Evolutionary conservation across 2,797 vertebrate genomes (phyloP), one percentile per base, ranked within the genome.

Genomic region (Amphiprion clarkii): DNA sequence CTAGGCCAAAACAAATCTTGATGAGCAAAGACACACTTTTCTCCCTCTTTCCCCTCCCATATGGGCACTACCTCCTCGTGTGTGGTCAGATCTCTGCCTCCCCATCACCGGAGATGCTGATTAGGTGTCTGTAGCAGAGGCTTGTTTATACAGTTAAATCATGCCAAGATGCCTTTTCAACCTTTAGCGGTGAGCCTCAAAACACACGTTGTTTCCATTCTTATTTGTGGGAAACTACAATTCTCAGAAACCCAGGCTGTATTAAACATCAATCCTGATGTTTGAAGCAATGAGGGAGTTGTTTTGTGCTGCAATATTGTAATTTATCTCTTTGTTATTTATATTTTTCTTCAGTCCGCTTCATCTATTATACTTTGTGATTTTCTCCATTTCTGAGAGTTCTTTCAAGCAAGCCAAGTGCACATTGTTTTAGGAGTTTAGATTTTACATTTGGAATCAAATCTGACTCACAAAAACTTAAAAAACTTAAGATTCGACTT

Each of bases 1-100:
- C 76, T 60, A 19, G 93, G 93, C 93, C 92, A 93, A 92, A 94
- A 93, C 87, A 92, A 85, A 89, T 67, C 84, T 89, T 90, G 88
- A 89, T 90, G 87, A 89, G 91, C 79, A 29, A 85, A 87, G 78
- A 79, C 76, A 77, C 79, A 60, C 77, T 44, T 44, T 44, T 44
- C 81, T 79, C 65, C 71, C 72, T 68, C 76, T 72, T 78, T 66
- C 58, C 72, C 61, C 67, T 79, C 81, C 82, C 81, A 56, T 67
- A 64, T 67, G 74, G 70, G 29, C 44, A 52, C 56, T 25, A 62
- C 64, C 61, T 78, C 67, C 71, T 55, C 27, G 55, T 82, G 74
- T 73, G 69, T 55, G 78, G 83, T 77, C 67, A 52, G 48, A 76
- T 62, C 29, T 81, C 42, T 64, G 62, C 63, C 76, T 78, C 27